Base-by-base conservation (phyloP, 2,888 invertebrate genomes). In the Vanessa cardui region DNA sequence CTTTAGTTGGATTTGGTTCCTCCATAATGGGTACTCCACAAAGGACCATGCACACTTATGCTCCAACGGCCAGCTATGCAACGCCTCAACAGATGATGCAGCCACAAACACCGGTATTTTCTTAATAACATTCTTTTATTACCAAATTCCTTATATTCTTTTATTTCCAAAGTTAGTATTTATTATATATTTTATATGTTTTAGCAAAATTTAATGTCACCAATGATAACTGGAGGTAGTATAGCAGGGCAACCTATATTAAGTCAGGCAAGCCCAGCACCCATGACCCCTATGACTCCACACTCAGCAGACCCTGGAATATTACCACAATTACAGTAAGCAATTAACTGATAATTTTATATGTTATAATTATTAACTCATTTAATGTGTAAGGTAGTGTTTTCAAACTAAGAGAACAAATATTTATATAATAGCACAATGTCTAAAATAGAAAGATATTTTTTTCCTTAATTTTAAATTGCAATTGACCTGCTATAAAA, bases 251-350 rank as follows among this genome's bases (percentile, higher is more conserved):
- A 96, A 66, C 94, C 95, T 66, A 93, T 94, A 76, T 90, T 94
- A 56, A 94, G 94, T 52, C 94, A 95, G 62, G 94, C 94, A 2
- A 94, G 96, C 80, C 97, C 97, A 1, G 95, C 96, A 15, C 97
- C 98, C 1, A 95, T 96, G 94, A 97, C 97, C 1, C 97, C 97
- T 1, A 96, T 98, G 96, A 98, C 98, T 9, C 98, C 98, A 47
- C 96, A 96, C 68, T 98, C 98, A 0, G 97, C 97, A 12, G 98
- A 98, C 89, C 98, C 98, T 64, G 98, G 98, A 62, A 98, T 99
- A 78, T 94, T 98, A 68, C 99, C 99, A 31, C 98, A 98, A 83
- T 89, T 98, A 82, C 98, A 98, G 97, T 98, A 87, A 93, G 94
- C 5, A 45, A 31, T 18, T 52, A 12, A n/a, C 26, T 26, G 5